phyloP scores from a whole-genome alignment of 2,797 vertebrate genomes.

The Discoglossus pictus region DNA sequence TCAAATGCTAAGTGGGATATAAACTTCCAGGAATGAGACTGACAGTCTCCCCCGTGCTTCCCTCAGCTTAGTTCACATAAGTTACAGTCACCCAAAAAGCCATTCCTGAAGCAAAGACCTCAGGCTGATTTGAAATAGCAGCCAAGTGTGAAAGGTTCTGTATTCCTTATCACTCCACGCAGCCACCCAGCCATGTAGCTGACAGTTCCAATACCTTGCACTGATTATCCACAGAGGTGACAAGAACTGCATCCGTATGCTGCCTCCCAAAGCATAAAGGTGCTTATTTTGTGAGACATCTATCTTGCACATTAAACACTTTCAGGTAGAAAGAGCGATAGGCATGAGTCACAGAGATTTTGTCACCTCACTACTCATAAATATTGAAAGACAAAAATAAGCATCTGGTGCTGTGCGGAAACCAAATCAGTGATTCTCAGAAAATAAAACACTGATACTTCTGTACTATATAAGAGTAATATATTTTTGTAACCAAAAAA shows the following conservation, averaged over 20 bases:
- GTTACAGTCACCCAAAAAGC: slow-evolving; percentile 24
- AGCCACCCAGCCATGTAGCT: slow-evolving; percentile 38
- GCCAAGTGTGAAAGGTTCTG: slow-evolving; percentile 44
- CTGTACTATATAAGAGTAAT: too few relatives aligned
- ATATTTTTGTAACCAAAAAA: too few relatives aligned
- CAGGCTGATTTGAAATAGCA: slow-evolving; percentile 30
- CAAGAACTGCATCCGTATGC: slow-evolving; percentile 30
- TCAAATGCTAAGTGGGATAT: slow-evolving; percentile 11
- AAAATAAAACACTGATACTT: too few relatives aligned
- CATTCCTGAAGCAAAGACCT: slow-evolving; percentile 22
- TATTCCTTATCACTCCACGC: slow-evolving; percentile 46
- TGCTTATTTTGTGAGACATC: slow-evolving; percentile 9
- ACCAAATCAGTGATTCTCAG: too few relatives aligned
- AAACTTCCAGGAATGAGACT: neutral
- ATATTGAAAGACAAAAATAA: too few relatives aligned
- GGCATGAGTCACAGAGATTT: too few relatives aligned
- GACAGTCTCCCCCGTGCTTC: neutral
- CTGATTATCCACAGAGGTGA: slow-evolving; percentile 38
- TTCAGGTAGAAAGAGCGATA: neutral
- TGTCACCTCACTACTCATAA: too few relatives aligned
- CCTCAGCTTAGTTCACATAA: slow-evolving; percentile 6
- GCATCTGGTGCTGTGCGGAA: too few relatives aligned
- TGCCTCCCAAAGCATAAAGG: slow-evolving; percentile 12
- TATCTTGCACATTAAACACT: slow-evolving; percentile 33
- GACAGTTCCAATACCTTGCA: slow-evolving; percentile 45